Base-by-base conservation (phyloP, 2,797 vertebrate species). In the Macropodus opercularis region DNA sequence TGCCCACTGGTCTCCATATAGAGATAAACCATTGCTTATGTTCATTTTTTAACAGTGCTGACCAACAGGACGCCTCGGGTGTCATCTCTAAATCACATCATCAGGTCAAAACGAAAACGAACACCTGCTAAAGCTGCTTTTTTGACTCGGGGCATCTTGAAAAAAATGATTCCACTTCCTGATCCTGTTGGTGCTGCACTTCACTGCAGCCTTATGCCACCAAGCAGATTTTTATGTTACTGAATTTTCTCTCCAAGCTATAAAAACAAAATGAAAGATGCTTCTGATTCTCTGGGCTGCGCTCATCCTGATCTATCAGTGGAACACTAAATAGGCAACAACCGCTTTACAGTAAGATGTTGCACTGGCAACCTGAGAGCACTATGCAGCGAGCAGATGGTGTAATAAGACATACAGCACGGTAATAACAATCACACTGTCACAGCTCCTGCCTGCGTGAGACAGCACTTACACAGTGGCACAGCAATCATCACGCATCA, bases 311-410 rank as follows among this genome's bases (percentile, higher is more conserved):
- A 8, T 12, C 54, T 55, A 10, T 39, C 15, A 53, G 23, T 23
- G 35, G 24, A 40, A 34, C 35, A 19, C 27, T 10, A 17, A 32
- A 40, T 24, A 38, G 44, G 53, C 58, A 66, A 64, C 34, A 41
- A 63, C 17, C 58, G 29, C 32, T 61, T 54, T 70, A 51, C 67
- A 84, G 59, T 56, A 51, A 66, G 49, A 77, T 34, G 51, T 43
- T 63, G 39, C 22, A 42, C 29, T 34, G 34, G 53, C 63, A 63
- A 61, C 38, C 36, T 68, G 53, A 43, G 63, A 72, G 63, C 43
- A 12, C 57, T 60, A 75, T 57, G 69, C 54, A 53, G 38, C 38
- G 74, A 84, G 72, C 84, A 89, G 84, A 85, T 87, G 83, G 78
- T 48, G 55, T 77, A 76, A 76, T 81, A 72, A 77, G 77, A 84